Evolutionary conservation across 1,140 invertebrate genomes (phyloP).

Genomic region (Drosophila nigrodunni): DNA sequence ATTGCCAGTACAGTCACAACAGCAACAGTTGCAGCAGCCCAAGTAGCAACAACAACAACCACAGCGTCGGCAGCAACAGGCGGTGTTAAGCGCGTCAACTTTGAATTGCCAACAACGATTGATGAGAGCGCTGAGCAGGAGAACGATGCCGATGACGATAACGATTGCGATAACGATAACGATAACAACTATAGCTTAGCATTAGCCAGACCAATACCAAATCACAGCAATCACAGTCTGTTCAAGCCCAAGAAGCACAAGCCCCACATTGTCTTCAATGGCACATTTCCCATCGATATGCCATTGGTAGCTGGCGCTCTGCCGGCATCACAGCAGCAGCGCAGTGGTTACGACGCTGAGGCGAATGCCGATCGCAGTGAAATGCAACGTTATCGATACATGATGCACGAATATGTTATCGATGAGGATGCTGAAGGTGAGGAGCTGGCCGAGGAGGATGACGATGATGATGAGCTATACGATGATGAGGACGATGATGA

Average conservation of each 20-base stretch:
- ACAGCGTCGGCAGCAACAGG: slow-evolving; percentile 34
- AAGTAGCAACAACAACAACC: not conserved
- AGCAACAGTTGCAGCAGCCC: not conserved
- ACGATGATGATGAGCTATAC: slow-evolving; percentile 54
- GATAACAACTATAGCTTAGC: slow-evolving; percentile 34
- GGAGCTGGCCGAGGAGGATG: slow-evolving; percentile 60
- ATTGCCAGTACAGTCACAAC: slow-evolving; percentile 23
- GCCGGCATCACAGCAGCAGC: slow-evolving; percentile 7
- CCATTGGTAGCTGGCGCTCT: slow-evolving; percentile 80
- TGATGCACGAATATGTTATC: slow-evolving; percentile 68
- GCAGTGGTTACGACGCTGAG: slow-evolving; percentile 72
- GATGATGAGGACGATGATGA: slow-evolving; percentile 53
- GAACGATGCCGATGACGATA: slow-evolving; percentile 35
- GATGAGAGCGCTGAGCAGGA: slow-evolving; percentile 62
- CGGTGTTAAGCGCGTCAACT: slow-evolving; percentile 74
- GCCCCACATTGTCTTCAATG: slow-evolving; percentile 88
- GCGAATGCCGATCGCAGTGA: slow-evolving; percentile 72
- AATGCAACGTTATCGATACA: slow-evolving; percentile 72
- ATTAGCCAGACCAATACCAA: slow-evolving; percentile 18
- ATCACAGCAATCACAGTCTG: slow-evolving; percentile 14
- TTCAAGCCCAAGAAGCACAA: slow-evolving; percentile 35
- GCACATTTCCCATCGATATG: slow-evolving; percentile 92
- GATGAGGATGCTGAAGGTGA: slow-evolving; percentile 72
- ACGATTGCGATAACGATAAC: slow-evolving; percentile 14
- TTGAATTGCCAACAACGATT: slow-evolving; percentile 69